These are phyloP conservation scores for Zaprionus ornatus DNA, from an alignment of 1,140 invertebrate species.

Conservation along the genomic window DNA sequence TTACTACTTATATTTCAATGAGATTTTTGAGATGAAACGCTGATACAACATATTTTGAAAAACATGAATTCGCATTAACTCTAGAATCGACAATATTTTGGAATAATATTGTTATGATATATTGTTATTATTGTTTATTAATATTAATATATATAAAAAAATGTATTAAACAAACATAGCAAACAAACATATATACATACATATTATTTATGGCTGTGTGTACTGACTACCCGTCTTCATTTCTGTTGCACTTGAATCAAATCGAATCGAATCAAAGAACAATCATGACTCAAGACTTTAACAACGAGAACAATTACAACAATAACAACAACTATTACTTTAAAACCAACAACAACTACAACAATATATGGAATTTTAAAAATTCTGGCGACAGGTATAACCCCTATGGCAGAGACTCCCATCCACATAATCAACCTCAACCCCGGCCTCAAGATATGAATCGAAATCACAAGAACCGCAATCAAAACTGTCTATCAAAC, in stretches of 20 bases:
- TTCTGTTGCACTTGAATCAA: slow-evolving; percentile 32
- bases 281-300: slow-evolving; percentile 21
- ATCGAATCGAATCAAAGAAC: slow-evolving; percentile 13
- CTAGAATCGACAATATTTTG: slow-evolving; percentile 32
- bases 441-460: slow-evolving; percentile 35
- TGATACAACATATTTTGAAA: slow-evolving; percentile 83
- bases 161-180: slow-evolving; percentile 42
- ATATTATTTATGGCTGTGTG: slow-evolving; percentile 71
- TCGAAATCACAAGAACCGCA: slow-evolving; percentile 31
- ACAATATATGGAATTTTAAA: slow-evolving; percentile 42
- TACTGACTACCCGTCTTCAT: slow-evolving; percentile 71
- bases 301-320: slow-evolving; percentile 27
- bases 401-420: slow-evolving; percentile 39
- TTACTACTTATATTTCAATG: slow-evolving; percentile 26
- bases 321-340: slow-evolving; percentile 15
- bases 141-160: slow-evolving; percentile 44
- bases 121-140: slow-evolving; percentile 42
- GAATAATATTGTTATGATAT: slow-evolving; percentile 44
- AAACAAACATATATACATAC: slow-evolving; percentile 46
- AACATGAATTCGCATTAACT: slow-evolving; percentile 72
- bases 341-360: slow-evolving; percentile 15
- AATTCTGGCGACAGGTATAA: slow-evolving; percentile 47
- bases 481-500: slow-evolving; percentile 23
- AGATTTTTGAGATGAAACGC: slow-evolving; percentile 29
- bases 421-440: slow-evolving; percentile 22